Percentiles rank a stretch among this genome's conserved stretches.
phyloP scores from a whole-genome alignment of 1,140 invertebrate genomes.

The Coelopa frigida region DNA sequence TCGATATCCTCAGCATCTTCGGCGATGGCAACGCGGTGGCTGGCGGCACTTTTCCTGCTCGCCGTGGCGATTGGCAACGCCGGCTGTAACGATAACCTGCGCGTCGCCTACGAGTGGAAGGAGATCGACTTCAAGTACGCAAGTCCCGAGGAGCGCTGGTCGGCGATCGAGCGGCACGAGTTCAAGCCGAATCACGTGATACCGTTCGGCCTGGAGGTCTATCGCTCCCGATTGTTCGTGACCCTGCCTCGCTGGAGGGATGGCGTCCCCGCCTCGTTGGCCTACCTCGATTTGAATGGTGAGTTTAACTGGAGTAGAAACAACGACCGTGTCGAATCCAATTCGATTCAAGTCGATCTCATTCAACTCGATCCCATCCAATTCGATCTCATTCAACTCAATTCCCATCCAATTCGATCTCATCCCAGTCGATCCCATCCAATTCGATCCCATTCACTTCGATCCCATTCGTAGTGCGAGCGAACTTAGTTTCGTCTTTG shows the following conservation, averaged over 20 bases:
- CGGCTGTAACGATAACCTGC: conserved; percentile 53
- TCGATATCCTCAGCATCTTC: no score
- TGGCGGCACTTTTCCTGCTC: background rate
- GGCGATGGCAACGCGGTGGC: background rate
- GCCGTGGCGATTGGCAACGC: background rate
- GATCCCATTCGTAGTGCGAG: no score
- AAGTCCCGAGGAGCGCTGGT: conserved; percentile 47
- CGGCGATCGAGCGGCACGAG: conserved; percentile 48
- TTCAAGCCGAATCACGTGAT: conserved; percentile 62
- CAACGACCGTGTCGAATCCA: no score
- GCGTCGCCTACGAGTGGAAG: conserved; percentile 62
- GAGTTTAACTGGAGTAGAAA: no score
- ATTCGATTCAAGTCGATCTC: background rate
- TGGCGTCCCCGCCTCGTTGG: conserved; percentile 65
- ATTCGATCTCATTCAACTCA: background rate
- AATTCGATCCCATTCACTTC: no score
- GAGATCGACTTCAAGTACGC: conserved; percentile 62
- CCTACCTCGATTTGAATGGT: conserved; percentile 65
- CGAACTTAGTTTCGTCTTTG: no score
- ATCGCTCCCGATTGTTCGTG: conserved; percentile 56
- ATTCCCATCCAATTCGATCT: background rate
- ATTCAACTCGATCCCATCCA: background rate
- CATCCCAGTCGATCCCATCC: no score
- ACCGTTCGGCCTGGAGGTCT: conserved; percentile 62
- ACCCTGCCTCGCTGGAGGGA: conserved; percentile 66